These are phyloP conservation scores for Aplodontia rufa DNA, from an alignment of 2,113 vertebrate species.

Conservation along the genomic window DNA sequence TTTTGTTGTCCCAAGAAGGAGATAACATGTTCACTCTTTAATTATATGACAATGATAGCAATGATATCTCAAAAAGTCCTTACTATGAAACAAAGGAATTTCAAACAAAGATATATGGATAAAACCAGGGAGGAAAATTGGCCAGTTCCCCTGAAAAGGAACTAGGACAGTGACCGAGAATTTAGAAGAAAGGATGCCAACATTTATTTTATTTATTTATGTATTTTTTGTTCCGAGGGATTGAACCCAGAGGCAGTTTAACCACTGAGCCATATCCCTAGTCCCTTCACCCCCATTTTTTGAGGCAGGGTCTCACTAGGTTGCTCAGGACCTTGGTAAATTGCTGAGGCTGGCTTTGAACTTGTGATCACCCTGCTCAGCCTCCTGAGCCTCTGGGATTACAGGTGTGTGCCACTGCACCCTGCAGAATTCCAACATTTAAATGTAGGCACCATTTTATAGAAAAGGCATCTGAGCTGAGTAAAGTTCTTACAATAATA, in stretches of 20 bases:
- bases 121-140: background rate
- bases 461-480: background rate
- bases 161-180: background rate
- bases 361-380: no score
- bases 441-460: background rate
- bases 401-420: no score
- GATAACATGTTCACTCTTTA: background rate
- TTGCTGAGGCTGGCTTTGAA: no score
- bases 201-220: no score
- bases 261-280: no score
- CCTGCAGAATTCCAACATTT: no score
- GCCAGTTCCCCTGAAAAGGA: background rate
- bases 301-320: no score
- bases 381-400: no score
- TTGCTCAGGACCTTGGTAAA: no score
- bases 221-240: no score
- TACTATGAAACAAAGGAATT: background rate
- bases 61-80: background rate
- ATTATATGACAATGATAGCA: background rate
- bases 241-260: no score
- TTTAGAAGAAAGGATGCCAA: background rate
- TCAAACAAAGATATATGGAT: background rate
- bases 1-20: background rate
- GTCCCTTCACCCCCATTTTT: no score
- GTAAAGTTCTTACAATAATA: background rate